Evolutionary conservation across 2,797 vertebrate genomes (phyloP), one percentile per base, ranked within the genome.

Genomic region (Chrosomus eos): DNA sequence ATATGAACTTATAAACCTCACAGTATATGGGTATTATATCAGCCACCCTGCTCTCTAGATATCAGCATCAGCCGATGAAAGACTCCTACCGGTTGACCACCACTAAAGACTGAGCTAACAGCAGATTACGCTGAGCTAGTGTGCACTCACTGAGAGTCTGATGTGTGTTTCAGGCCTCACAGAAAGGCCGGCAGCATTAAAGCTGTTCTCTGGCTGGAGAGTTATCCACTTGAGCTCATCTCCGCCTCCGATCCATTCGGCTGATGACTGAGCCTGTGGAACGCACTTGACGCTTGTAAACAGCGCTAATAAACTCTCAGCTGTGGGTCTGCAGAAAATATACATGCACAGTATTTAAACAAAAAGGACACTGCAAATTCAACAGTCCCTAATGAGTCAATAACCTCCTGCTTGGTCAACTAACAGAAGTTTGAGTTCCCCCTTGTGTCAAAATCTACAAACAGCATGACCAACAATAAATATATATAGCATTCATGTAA

Each of bases 141-240:
- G 88, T 84, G 87, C 90, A 84, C 68, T 88, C 84, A 88, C 80
- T 83, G 85, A 88, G 84, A 82, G 86, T 71, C 68, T 91, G 82
- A 89, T 90, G 90, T 91, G 91, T 82, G 84, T 84, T 91, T 86
- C 77, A 82, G 86, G 72, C 82, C 55, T 77, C 38, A 51, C 84
- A 76, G 71, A 80, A 86, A 73, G 40, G 87, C 90, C 85, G 85
- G 80, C 68, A 89, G 88, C 90, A 74, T 85, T 87, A 89, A 90
- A 89, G 81, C 72, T 90, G 90, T 90, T 91, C 88, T 88, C 90
- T 92, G 83, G 83, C 62, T 82, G 74, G 48, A 89, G 85, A 90
- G 67, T 78, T 76, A 82, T 84, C 74, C 82, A 88, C 77, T 87
- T 71, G 70, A 88, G 66, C 80, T 83, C 78, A 77, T 82, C 89